Conservation (phyloP, 1,140 invertebrate genomes). For the Drosophila simulans region DNA sequence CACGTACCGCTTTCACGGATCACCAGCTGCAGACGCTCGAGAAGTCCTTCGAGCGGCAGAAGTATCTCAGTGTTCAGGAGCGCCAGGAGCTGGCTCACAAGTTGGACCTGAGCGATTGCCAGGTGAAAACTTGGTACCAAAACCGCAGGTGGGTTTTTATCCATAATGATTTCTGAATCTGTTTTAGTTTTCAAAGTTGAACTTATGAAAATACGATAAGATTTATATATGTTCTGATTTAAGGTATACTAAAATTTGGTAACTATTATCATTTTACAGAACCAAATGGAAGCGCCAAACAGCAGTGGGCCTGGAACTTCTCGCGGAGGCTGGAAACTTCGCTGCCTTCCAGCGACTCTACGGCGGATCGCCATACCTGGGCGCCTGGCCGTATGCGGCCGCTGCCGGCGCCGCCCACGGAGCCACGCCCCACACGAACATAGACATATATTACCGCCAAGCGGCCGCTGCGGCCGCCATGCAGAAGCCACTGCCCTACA, state of each 20-base stretch:
- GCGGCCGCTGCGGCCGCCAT: conserved; percentile 89
- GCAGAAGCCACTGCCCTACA: conserved; percentile 95
- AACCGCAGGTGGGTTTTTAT: conserved; percentile 93
- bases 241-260: too few species aligned
- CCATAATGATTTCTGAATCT: too few species aligned
- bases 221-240: too few species aligned
- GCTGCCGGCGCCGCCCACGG: conserved; percentile 77
- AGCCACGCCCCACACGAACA: conserved; percentile 88
- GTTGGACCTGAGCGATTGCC: conserved; percentile 97
- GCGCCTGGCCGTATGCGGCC: conserved; percentile 87
- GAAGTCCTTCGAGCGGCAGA: conserved; percentile 98
- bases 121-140: conserved; percentile 99
- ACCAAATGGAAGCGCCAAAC: conserved; percentile 99
- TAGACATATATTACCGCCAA: conserved; percentile 92
- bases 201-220: too few species aligned
- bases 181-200: too few species aligned
- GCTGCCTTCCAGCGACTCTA: conserved; percentile 98
- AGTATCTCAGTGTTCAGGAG: conserved; percentile 99
- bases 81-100: conserved; percentile 99
- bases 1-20: conserved; percentile 99
- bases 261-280: conserved; percentile 86
- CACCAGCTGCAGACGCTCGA: conserved; percentile 98
- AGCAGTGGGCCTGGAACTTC: conserved; percentile 96
- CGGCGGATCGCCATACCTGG: conserved; percentile 89
- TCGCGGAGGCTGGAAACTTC: conserved; percentile 98